A percentile compares a stretch with the other conserved stretches of the same genome.
phyloP scores from a whole-genome alignment of 1,140 invertebrate species.

The Plectrocnemia conspersa region DNA sequence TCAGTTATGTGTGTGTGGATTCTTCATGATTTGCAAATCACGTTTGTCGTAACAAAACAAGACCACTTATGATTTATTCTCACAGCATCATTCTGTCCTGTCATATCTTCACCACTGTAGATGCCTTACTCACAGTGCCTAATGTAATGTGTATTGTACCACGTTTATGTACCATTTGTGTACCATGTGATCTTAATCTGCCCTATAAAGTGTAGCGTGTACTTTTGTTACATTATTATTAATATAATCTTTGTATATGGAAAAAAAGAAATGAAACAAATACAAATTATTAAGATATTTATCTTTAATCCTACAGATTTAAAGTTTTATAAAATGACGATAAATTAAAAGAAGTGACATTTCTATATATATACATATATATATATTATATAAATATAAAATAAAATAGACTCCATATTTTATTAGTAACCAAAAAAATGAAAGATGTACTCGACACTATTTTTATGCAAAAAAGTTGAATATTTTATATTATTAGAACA shows the following conservation, averaged over 20 bases:
- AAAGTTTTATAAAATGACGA: conserved; percentile 32
- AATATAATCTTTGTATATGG: conserved; percentile 32
- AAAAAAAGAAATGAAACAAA: conserved; percentile 22
- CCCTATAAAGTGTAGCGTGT: conserved; percentile 34
- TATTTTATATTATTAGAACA: conserved; percentile 18
- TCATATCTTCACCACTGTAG: conserved; percentile 51
- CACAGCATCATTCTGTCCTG: conserved; percentile 29
- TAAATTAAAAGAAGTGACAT: too few relatives aligned
- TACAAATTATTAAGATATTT: conserved; percentile 28
- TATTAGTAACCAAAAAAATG: conserved; percentile 22
- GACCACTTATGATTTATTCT: conserved; percentile 2
- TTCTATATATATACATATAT: conserved; percentile 12
- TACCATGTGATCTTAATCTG: conserved; percentile 37
- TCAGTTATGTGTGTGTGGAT: neutral
- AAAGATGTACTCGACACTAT: conserved; percentile 28
- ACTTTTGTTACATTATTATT: conserved; percentile 34
- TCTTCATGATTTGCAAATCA: neutral
- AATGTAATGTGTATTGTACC: conserved; percentile 45
- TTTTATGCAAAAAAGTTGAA: conserved; percentile 23
- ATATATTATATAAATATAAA: conserved; percentile 6
- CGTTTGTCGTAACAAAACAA: neutral
- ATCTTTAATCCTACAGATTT: conserved; percentile 26
- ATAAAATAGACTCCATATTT: conserved; percentile 27
- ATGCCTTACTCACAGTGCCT: conserved; percentile 55
- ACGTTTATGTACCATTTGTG: conserved; percentile 46